Base-by-base conservation (phyloP, 2,113 vertebrate genomes). In the Passer domesticus region DNA sequence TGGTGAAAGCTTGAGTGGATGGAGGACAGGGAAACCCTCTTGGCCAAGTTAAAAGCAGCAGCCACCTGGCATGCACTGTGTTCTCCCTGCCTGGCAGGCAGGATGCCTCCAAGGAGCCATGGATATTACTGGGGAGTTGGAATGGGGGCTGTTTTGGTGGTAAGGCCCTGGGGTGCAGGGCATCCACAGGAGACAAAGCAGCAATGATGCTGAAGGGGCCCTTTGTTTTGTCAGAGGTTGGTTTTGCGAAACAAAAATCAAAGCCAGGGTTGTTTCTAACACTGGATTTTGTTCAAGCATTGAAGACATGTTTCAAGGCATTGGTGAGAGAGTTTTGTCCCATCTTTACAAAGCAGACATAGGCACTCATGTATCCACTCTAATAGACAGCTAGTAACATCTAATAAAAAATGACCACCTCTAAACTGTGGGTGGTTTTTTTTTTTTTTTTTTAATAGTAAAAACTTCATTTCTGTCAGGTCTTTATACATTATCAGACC, bases 141-240 rank as follows among this genome's bases (percentile, higher is more conserved):
- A 89, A 24, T 14, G 14, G 24, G 30, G 13, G 10, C 15, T 60
- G 0, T 22, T 2, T 3, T 31, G 16, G n/a, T 4, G 1, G 12
- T 39, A 18, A 41, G 63, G 25, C 17, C 21, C n/a, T 5, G 6
- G 14, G 2, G 16, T 70, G 16, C 24, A 53, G 27, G 31, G 31
- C 53, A 52, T 39, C 58, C 16, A 4, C 6, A 28, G 53, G 53
- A 77, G 72, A 64, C 10, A 67, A 53, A 67, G 56, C 22, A 85
- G 4, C 20, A 62, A 19, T 39, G 5, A 1, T 55, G 23, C 39
- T 75, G 37, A 59, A 79, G 67, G 25, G 50, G 10, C 25, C 11
- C 5, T 76, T 91, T 76, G 7, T 60, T 83, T 91, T 62, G 33
- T 60, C 44, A 60, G 59, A 68, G 30, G 47, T 33, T 64, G 56